Base-by-base conservation (phyloP, 1,140 invertebrate species). In the Brachionus angularis region DNA sequence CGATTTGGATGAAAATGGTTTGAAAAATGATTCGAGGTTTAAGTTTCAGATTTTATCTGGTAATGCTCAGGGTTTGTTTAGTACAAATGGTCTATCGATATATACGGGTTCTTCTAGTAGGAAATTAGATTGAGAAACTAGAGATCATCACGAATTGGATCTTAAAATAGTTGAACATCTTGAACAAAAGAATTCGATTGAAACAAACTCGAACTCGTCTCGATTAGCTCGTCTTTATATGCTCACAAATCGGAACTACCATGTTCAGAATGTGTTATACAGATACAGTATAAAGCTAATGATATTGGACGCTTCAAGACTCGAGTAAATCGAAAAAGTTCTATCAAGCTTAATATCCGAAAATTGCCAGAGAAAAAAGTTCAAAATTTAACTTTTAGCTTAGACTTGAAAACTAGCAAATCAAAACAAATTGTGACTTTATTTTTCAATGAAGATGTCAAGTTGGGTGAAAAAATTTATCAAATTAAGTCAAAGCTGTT, bases 391-490 rank as follows among this genome's bases (percentile, higher is more conserved):
- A 58, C 21, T 58, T 21, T 58, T 36, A 12, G n/a, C n/a, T n/a
- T n/a, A n/a, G n/a, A n/a, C n/a, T 33, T 33, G 10, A 27, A 18
- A 3, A 33, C 23, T 0, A 34, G 34, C 5, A 55, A 55, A 55
- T 21, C 1, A 0, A 16, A 55, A 21, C 36, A 58, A 21, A 39
- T 27, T 21, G 47, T 67, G 16, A 33, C 18, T 14, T 27, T 67
- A 18, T 27, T 23, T 47, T 36, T 67, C 2, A 67, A 50, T 33
- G 62, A 67, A 47, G 27, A 50, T 33, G 42, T 67, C 33, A 67
- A 67, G 27, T n/a, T 67, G 23, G 62, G 62, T 0, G 62, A 67
- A 50, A 67, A 67, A 67, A 42, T 67, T 18, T 47, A 67, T 21
- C 62, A 67, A 47, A 42, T 67, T 23, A 46, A 50, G 29, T 34